These are phyloP conservation scores for Ericerus pela DNA, from an alignment of 1,140 invertebrate species.

Conservation along the genomic window DNA sequence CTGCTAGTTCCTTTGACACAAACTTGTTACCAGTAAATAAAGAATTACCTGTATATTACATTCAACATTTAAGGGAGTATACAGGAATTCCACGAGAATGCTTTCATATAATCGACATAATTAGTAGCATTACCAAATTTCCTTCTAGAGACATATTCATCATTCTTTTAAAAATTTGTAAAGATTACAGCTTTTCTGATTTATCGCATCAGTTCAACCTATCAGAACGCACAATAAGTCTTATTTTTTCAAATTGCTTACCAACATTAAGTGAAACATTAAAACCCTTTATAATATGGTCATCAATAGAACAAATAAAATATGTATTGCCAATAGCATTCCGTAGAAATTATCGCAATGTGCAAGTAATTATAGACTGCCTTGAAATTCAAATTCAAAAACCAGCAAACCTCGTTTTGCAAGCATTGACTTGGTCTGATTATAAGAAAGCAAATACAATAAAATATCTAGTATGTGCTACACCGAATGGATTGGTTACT, in stretches of 20 bases:
- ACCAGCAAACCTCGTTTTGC: background rate
- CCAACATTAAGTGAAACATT: background rate
- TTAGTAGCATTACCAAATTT: background rate
- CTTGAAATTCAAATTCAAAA: constrained; percentile 11
- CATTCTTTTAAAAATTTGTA: background rate
- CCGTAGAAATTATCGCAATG: background rate
- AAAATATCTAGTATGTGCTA: constrained; percentile 32
- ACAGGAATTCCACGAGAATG: constrained; percentile 1
- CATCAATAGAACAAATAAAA: background rate
- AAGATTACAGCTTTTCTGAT: background rate
- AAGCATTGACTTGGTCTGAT: constrained; percentile 22
- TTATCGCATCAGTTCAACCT: background rate
- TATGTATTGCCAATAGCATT: constrained; percentile 2
- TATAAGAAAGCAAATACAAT: constrained; percentile 31
- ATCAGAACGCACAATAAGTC: background rate
- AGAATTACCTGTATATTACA: no score
- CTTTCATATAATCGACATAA: background rate
- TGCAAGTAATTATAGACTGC: constrained; percentile 4
- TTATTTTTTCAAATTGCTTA: background rate
- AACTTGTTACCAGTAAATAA: no score
- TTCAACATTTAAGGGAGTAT: no score
- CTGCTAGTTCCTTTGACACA: no score
- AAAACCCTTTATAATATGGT: constrained; percentile 3
- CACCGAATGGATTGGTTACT: constrained; percentile 32
- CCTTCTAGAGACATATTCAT: background rate